phyloP scores from a whole-genome alignment of 2,797 vertebrate species.

The Myotis planiceps region DNA sequence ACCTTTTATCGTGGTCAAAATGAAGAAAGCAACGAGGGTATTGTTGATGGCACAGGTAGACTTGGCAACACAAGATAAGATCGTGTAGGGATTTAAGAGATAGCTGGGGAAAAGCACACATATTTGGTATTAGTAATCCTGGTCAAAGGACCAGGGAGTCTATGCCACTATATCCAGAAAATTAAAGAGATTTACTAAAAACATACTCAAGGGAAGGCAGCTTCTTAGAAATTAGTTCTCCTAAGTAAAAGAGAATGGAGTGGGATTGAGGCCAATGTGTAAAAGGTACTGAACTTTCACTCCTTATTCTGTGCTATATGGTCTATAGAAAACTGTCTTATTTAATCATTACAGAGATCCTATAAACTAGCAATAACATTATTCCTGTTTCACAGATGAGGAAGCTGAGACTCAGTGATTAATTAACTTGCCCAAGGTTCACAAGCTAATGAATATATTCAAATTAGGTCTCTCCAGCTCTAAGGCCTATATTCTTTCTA shows the following conservation, averaged over 20 bases:
- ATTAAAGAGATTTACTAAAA: conserved; percentile 52
- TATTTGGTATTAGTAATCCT: conserved; percentile 59
- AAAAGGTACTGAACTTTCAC: background rate
- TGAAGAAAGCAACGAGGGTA: conserved; percentile 93
- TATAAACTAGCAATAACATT: background rate
- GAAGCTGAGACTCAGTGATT: conserved; percentile 14
- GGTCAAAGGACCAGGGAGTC: background rate
- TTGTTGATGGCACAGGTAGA: conserved; percentile 98
- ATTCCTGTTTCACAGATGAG: background rate
- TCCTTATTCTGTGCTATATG: background rate
- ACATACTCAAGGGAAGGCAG: conserved; percentile 4
- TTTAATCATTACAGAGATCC: conserved; percentile 23
- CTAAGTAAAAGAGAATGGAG: background rate
- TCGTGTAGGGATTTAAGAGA: conserved; percentile 96
- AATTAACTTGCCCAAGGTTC: conserved; percentile 9
- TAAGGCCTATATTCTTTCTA: conserved; percentile 8
- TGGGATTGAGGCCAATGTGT: background rate
- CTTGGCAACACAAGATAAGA: conserved; percentile 98
- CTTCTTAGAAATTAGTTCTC: conserved; percentile 42
- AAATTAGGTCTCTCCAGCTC: conserved; percentile 8
- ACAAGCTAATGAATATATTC: conserved; percentile 34
- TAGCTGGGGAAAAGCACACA: conserved; percentile 90
- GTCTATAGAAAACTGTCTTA: background rate
- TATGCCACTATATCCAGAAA: conserved; percentile 21
- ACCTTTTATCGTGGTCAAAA: conserved; percentile 97